Percentiles rank a stretch among this genome's conserved stretches.
Conservation (phyloP, 2,797 vertebrate species). For the Taeniopygia guttata region DNA sequence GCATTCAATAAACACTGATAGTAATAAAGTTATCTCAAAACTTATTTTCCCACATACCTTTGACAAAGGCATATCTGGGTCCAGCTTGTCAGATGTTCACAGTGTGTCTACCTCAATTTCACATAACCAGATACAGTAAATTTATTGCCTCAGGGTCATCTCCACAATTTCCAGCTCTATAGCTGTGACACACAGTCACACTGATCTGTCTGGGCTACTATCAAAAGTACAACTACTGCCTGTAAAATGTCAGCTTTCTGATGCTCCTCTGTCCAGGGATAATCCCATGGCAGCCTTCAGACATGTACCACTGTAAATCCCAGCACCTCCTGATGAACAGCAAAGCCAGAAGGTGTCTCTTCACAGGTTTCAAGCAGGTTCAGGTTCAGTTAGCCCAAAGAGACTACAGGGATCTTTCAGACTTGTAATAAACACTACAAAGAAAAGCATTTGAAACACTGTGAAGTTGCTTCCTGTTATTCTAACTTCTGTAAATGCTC, state of each 20-base stretch:
- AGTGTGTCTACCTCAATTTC: neutral
- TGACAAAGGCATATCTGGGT: neutral
- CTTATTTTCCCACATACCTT: neutral
- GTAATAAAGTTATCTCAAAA: neutral
- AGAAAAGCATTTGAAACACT: neutral
- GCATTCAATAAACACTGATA: neutral
- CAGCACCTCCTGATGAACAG: neutral
- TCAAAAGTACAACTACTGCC: neutral
- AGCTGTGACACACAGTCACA: neutral
- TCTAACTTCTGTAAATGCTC: constrained; percentile 2
- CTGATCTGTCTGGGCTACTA: neutral
- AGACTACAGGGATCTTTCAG: neutral
- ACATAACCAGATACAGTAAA: neutral
- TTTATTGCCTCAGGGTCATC: neutral
- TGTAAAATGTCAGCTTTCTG: neutral
- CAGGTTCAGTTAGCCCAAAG: neutral
- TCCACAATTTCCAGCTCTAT: neutral
- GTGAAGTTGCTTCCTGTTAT: constrained; percentile 1
- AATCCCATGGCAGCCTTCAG: neutral
- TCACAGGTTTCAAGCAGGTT: neutral
- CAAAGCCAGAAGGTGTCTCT: neutral
- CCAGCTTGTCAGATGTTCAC: neutral
- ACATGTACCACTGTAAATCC: neutral
- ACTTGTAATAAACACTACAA: neutral
- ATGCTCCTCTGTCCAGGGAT: neutral